phyloP scores from a whole-genome alignment of 2,888 invertebrate genomes.

The Latheticus oryzae region DNA sequence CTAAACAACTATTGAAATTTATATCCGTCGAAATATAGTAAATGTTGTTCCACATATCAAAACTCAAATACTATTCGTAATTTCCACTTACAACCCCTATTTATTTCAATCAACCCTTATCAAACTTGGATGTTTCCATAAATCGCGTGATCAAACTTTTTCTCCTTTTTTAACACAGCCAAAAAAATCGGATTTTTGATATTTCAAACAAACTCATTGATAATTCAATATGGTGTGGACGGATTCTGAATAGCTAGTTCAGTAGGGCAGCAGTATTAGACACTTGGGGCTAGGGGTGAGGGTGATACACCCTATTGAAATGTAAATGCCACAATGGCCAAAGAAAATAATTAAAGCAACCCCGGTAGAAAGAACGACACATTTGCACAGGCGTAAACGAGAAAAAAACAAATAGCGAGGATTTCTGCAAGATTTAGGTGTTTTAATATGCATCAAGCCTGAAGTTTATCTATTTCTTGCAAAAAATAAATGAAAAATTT shows the following conservation, averaged over 20 bases:
- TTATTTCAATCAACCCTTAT: constrained; percentile 22
- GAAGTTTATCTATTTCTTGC: no score
- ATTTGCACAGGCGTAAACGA: not conserved
- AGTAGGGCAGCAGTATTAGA: constrained; percentile 24
- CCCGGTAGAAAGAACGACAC: constrained; percentile 1
- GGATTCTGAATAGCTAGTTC: constrained; percentile 26
- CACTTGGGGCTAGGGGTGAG: constrained; percentile 23
- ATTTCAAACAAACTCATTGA: constrained; percentile 27
- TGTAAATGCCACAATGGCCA: constrained; percentile 24
- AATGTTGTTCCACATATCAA: constrained; percentile 2
- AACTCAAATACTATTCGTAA: constrained; percentile 10
- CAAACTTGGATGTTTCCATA: constrained; percentile 7
- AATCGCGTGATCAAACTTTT: constrained; percentile 8
- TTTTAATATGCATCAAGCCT: no score
- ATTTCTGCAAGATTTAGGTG: not conserved
- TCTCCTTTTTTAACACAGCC: not conserved
- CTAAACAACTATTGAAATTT: constrained; percentile 2
- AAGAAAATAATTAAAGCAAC: constrained; percentile 28
- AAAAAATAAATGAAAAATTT: no score
- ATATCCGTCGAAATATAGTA: not conserved
- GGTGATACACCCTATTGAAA: constrained; percentile 27
- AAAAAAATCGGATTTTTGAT: constrained; percentile 20
- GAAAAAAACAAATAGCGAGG: not conserved
- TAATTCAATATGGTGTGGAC: no score
- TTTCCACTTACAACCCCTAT: constrained; percentile 1